Conservation (phyloP, 2,113 vertebrate genomes). For the Dryoscopus gambensis region DNA sequence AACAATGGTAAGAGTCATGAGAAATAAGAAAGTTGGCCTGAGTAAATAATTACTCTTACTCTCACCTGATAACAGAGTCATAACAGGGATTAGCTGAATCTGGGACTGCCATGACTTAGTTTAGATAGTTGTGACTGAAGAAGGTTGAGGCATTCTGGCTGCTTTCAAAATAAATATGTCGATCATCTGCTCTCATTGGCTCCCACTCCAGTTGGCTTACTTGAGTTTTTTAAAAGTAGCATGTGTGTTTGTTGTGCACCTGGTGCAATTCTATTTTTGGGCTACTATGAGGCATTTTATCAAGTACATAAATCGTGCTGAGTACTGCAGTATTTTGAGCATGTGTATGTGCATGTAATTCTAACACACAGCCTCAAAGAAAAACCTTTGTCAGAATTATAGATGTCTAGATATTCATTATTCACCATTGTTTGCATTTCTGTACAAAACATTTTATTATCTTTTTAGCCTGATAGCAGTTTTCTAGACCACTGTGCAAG, state of each 20-base stretch:
- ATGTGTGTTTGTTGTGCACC: slow-evolving; percentile 12
- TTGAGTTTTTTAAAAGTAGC: slow-evolving; percentile 2
- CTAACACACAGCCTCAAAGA: slow-evolving; percentile 16
- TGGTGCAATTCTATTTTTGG: slow-evolving; percentile 33
- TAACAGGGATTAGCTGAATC: background rate
- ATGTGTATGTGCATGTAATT: background rate
- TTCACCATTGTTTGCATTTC: slow-evolving; percentile 4
- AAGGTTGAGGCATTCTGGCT: slow-evolving; percentile 33
- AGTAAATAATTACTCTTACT: background rate
- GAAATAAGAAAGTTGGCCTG: background rate
- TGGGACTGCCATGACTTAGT: background rate
- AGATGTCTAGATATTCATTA: slow-evolving; percentile 3
- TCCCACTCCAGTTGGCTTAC: background rate
- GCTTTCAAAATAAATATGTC: slow-evolving; percentile 50
- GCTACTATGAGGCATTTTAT: slow-evolving; percentile 34
- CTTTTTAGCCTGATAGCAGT: slow-evolving; percentile 3
- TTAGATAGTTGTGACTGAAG: slow-evolving; percentile 22
- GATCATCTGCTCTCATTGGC: slow-evolving; percentile 45
- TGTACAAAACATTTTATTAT: slow-evolving; percentile 43
- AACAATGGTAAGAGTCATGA: background rate
- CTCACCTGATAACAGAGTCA: background rate
- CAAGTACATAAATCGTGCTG: slow-evolving; percentile 25
- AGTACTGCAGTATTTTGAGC: slow-evolving; percentile 7
- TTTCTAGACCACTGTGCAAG: slow-evolving; percentile 7
- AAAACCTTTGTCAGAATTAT: slow-evolving; percentile 22